Conservation (phyloP, 2,888 invertebrate genomes). For the Eupithecia vulgata region DNA sequence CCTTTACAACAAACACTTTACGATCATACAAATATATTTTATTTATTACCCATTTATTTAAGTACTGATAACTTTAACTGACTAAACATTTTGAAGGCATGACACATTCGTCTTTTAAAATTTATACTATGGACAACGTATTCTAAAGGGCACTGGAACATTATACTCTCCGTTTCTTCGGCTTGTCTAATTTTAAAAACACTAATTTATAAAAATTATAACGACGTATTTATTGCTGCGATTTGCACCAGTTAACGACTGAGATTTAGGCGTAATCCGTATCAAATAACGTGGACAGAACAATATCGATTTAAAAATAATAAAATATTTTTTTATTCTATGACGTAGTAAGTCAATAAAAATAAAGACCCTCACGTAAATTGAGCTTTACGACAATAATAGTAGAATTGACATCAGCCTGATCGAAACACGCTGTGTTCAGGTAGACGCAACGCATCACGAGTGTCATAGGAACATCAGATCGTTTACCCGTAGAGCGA, state of each 20-base stretch:
- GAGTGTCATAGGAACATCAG: slow-evolving; percentile 82
- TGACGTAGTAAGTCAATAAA: slow-evolving; percentile 63
- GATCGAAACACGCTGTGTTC: slow-evolving; percentile 63
- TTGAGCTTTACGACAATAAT: slow-evolving; percentile 80
- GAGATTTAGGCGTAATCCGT: slow-evolving; percentile 68
- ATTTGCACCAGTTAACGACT: slow-evolving; percentile 73
- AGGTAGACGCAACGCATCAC: slow-evolving; percentile 63
- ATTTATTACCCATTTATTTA: slow-evolving; percentile 73
- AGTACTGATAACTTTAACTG: slow-evolving; percentile 81
- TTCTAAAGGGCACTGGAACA: slow-evolving; percentile 82
- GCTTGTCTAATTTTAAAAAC: slow-evolving; percentile 73
- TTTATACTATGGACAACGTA: slow-evolving; percentile 79
- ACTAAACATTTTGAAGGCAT: slow-evolving; percentile 81
- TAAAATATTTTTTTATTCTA: slow-evolving; percentile 62
- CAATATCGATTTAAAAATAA: slow-evolving; percentile 72
- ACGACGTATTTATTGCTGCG: slow-evolving; percentile 75
- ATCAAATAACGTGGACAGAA: slow-evolving; percentile 75
- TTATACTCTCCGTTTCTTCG: slow-evolving; percentile 77
- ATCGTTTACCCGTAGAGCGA: slow-evolving; percentile 81
- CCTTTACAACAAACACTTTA: slow-evolving; percentile 49
- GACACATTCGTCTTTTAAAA: slow-evolving; percentile 72
- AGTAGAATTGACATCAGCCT: slow-evolving; percentile 79
- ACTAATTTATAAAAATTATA: slow-evolving; percentile 79
- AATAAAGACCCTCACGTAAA: slow-evolving; percentile 76
- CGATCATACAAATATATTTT: slow-evolving; percentile 48